A percentile compares a stretch with the other conserved stretches of the same genome.
phyloP scores from a whole-genome alignment of 2,113 vertebrate genomes.

The Ceratotherium simum region DNA sequence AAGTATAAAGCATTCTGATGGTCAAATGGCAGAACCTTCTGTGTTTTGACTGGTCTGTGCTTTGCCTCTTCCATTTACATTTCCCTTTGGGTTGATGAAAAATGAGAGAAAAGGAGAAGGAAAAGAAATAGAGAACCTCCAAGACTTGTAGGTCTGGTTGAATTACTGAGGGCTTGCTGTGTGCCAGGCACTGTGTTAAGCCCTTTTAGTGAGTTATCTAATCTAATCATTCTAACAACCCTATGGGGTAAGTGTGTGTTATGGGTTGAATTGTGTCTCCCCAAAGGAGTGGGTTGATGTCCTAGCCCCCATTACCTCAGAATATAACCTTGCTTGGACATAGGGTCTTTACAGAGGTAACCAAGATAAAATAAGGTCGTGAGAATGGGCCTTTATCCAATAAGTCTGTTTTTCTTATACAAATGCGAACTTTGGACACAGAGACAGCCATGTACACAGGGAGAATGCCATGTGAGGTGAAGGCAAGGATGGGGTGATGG shows the following conservation, averaged over 20 bases:
- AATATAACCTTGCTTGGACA: neutral
- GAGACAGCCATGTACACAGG: neutral
- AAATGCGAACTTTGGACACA: neutral
- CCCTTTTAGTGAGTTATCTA: neutral
- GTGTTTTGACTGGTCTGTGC: neutral
- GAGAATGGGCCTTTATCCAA: rapidly evolving
- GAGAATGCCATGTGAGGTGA: neutral
- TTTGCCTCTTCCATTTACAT: neutral
- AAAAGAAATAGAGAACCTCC: neutral
- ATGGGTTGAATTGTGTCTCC: neutral
- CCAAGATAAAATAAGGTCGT: neutral
- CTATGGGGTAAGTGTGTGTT: neutral
- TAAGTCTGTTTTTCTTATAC: neutral
- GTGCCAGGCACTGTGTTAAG: neutral
- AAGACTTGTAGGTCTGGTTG: neutral
- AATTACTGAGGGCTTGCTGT: neutral
- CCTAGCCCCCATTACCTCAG: neutral
- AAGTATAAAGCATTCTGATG: neutral
- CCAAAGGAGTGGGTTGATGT: neutral
- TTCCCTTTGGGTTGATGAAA: neutral
- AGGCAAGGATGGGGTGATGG: neutral
- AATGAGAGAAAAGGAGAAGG: neutral
- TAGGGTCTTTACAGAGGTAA: neutral
- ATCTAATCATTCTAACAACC: neutral
- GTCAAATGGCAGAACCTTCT: neutral